A percentile compares a stretch with the other conserved stretches of the same genome.
Conservation (phyloP, 2,797 vertebrate species). For the Siniperca scherzeri region DNA sequence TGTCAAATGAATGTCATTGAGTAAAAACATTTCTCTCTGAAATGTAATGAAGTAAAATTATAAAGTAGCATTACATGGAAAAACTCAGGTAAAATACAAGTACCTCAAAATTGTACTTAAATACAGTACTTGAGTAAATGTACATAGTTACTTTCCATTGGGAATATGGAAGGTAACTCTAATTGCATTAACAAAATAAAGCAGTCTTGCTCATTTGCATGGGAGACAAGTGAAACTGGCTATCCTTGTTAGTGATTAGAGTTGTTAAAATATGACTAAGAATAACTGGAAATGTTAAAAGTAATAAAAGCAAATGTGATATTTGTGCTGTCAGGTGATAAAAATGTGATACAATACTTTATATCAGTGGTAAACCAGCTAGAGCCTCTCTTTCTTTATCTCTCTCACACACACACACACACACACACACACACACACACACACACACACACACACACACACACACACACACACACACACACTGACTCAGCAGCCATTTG, state of each 20-base stretch:
- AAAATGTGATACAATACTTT: background rate
- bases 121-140: background rate
- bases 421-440: too few species aligned
- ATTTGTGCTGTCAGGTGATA: background rate
- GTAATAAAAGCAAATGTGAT: background rate
- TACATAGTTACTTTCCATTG: background rate
- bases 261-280: background rate
- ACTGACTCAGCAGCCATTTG: background rate
- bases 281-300: background rate
- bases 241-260: background rate
- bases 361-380: background rate
- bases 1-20: too few species aligned
- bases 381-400: background rate
- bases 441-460: too few species aligned
- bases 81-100: too few species aligned
- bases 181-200: background rate
- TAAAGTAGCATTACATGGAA: too few species aligned
- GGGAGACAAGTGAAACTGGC: background rate
- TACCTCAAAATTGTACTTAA: background rate
- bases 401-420: too few species aligned
- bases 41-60: too few species aligned
- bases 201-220: slow-evolving; percentile 1
- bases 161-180: background rate
- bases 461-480: background rate
- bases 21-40: too few species aligned